phyloP scores from a whole-genome alignment of 2,113 vertebrate species.

The Xyliphius kryptos region DNA sequence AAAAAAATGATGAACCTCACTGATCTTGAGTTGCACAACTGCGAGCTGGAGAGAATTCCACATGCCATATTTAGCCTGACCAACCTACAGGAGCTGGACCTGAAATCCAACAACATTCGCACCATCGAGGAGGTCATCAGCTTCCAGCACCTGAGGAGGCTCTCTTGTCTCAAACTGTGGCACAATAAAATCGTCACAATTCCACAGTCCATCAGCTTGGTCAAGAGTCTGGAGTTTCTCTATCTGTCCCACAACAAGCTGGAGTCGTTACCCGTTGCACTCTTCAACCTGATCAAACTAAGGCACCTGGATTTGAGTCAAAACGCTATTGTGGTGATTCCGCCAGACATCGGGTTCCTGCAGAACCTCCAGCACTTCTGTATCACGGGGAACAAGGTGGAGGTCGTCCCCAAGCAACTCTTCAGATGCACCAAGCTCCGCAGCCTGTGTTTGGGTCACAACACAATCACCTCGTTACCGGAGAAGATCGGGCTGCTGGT shows the following conservation, averaged over 20 bases:
- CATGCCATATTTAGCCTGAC: slow-evolving; percentile 96
- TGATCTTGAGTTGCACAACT: slow-evolving; percentile 90
- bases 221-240: slow-evolving; percentile 91
- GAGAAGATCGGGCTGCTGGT: slow-evolving; percentile 85
- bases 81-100: slow-evolving; percentile 92
- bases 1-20: slow-evolving; percentile 97
- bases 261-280: slow-evolving; percentile 78
- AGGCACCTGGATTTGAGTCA: slow-evolving; percentile 89
- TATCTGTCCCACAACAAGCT: slow-evolving; percentile 97
- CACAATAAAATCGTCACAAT: slow-evolving; percentile 96
- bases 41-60: slow-evolving; percentile 94
- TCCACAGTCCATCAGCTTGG: slow-evolving; percentile 85
- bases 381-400: slow-evolving; percentile 88
- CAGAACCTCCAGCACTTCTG: slow-evolving; percentile 93
- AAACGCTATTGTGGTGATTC: slow-evolving; percentile 80
- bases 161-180: slow-evolving; percentile 94
- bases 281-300: slow-evolving; percentile 91
- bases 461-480: slow-evolving; percentile 81
- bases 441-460: slow-evolving; percentile 87
- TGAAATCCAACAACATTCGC: slow-evolving; percentile 95
- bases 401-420: slow-evolving; percentile 86
- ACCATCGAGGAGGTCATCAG: slow-evolving; percentile 98
- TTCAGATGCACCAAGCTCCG: slow-evolving; percentile 92
- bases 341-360: slow-evolving; percentile 81
- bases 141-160: slow-evolving; percentile 94